phyloP scores from a whole-genome alignment of 1,140 invertebrate species.

The Trinorchestia longiramus region DNA sequence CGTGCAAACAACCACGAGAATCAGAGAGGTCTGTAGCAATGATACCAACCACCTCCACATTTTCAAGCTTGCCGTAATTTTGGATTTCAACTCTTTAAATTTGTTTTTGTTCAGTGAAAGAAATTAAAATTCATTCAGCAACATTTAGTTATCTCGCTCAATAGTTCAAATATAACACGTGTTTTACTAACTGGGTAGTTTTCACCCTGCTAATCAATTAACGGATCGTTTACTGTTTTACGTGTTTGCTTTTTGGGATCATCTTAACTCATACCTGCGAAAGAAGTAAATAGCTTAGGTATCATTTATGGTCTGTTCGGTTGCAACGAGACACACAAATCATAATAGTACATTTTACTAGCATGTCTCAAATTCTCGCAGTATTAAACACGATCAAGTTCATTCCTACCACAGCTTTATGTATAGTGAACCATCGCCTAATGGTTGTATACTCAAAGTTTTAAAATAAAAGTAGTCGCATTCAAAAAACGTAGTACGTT shows the following conservation, averaged over 20 bases:
- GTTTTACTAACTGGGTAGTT: not conserved
- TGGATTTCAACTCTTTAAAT: not conserved
- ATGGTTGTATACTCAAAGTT: no score
- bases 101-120: not conserved
- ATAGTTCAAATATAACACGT: not conserved
- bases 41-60: conserved; percentile 11
- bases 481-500: no score
- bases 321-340: not conserved
- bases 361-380: no score
- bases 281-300: not conserved
- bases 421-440: no score
- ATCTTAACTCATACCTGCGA: not conserved
- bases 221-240: not conserved
- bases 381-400: no score
- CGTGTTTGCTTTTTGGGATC: not conserved
- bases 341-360: no score
- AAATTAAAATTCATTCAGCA: not conserved
- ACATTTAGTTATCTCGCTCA: not conserved
- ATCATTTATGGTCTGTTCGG: not conserved
- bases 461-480: no score
- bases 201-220: not conserved
- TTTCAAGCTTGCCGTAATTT: not conserved
- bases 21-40: not conserved
- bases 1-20: not conserved
- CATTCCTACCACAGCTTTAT: no score